A percentile compares a stretch with the other conserved stretches of the same genome.
phyloP scores from a whole-genome alignment of 2,888 invertebrate species.

The Orthonevra nobilis region DNA sequence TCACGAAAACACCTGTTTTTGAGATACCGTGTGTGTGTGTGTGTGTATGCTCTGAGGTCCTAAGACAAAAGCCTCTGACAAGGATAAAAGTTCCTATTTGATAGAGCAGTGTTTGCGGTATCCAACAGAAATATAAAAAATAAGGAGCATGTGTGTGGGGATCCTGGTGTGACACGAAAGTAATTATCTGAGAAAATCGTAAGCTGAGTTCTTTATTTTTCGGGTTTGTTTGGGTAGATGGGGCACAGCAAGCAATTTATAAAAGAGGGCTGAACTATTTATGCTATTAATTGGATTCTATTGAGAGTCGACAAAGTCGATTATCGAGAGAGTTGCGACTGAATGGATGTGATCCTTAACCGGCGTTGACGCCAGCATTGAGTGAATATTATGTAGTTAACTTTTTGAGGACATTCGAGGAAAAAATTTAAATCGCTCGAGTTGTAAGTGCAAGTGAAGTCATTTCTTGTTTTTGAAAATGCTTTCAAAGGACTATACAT shows the following conservation, averaged over 20 bases:
- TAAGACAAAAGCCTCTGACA: slow-evolving; percentile 57
- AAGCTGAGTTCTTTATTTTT: neutral
- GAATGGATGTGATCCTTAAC: too few relatives aligned
- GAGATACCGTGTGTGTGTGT: slow-evolving; percentile 35
- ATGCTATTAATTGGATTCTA: slow-evolving; percentile 39
- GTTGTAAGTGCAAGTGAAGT: too few relatives aligned
- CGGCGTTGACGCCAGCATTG: too few relatives aligned
- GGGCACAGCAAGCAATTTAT: too few relatives aligned
- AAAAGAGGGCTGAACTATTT: too few relatives aligned
- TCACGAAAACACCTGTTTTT: slow-evolving; percentile 67
- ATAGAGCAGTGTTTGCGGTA: slow-evolving; percentile 23
- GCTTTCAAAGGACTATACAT: too few relatives aligned
- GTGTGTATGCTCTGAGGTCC: slow-evolving; percentile 21
- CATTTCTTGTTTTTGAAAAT: too few relatives aligned
- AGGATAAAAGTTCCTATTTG: slow-evolving; percentile 39
- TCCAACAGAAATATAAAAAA: slow-evolving; percentile 41
- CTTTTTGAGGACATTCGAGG: too few relatives aligned
- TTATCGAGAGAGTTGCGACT: too few relatives aligned
- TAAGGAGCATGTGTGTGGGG: neutral
- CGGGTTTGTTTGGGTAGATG: neutral
- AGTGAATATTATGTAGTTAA: too few relatives aligned
- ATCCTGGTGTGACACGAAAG: slow-evolving; percentile 59
- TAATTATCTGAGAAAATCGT: slow-evolving; percentile 57
- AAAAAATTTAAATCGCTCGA: too few relatives aligned
- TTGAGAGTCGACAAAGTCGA: slow-evolving; percentile 31